Base-by-base conservation (phyloP, 1,140 invertebrate genomes). In the Mercenaria mercenaria region DNA sequence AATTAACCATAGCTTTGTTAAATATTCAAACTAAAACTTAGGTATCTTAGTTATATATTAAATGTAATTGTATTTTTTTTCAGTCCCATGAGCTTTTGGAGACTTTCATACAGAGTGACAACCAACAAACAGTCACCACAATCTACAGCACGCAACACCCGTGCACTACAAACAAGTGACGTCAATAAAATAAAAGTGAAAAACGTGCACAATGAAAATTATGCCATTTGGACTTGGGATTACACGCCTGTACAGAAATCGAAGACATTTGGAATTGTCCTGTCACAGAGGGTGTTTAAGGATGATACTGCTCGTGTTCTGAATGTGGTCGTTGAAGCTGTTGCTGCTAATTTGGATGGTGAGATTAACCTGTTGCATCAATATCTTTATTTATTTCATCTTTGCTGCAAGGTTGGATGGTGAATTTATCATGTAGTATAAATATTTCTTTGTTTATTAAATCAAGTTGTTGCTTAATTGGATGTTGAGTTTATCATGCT, bases 91-190 rank as follows among this genome's bases (percentile, higher is more conserved):
- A n/a, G n/a, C n/a, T 72, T 72, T 15, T 88, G 86, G 86, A 64
- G 43, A 41, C 4, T 80, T n/a, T 34, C 56, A 8, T 88, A 88
- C 39, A 47, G 34, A 47, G 59, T 88, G 6, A 69, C 8, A 41
- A 80, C 59, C 13, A n/a, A 37, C n/a, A 1, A 0, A 1, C 56
- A n/a, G 11, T 80, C 29, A n/a, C 74, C 86, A 23, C 23, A 29
- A 0, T 59, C 69, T 20, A 88, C 86, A 13, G 86, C 86, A 34
- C 72, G 86, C 10, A 88, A 80, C n/a, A 67, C 86, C 1, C 69
- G 76, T 47, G 47, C 76, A n/a, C 32, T 80, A 15, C 13, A 34
- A 20, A 29, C 69, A 11, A 37, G 23, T 41, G 8, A 43, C 29
- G 3, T 69, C 4, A 50, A 69, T 29, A 79, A 67, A 23, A 34